Conservation (phyloP, 1,140 invertebrate species). For the Batillaria attramentaria region DNA sequence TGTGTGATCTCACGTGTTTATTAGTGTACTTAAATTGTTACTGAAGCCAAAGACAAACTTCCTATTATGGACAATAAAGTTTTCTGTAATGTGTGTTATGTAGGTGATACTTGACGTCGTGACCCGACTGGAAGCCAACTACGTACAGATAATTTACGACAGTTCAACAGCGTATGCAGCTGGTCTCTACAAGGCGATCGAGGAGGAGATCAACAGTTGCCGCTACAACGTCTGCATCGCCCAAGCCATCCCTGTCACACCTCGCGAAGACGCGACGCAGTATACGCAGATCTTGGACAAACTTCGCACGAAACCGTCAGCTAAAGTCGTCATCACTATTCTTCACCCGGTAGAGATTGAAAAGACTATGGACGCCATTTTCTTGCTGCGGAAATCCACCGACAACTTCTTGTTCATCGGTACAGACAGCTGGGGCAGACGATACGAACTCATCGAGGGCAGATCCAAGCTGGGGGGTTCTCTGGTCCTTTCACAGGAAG, state of each 20-base stretch:
- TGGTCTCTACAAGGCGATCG: constrained; percentile 27
- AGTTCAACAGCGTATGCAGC: constrained; percentile 31
- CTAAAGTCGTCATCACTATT: constrained; percentile 35
- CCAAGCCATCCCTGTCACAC: constrained; percentile 36
- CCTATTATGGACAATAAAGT: not conserved
- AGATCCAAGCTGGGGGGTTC: constrained; percentile 21
- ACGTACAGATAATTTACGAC: constrained; percentile 49
- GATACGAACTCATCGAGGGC: not conserved
- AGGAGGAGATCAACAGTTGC: not conserved
- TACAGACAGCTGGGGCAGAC: constrained; percentile 22
- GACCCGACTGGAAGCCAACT: constrained; percentile 31
- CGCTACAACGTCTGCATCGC: constrained; percentile 45
- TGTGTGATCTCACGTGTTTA: too few species aligned
- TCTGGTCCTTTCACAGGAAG: constrained; percentile 20
- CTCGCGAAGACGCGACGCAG: constrained; percentile 5
- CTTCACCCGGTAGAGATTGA: constrained; percentile 16
- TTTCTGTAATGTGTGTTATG: not conserved
- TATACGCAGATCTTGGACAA: constrained; percentile 22
- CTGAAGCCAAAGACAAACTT: too few species aligned
- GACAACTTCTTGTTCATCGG: constrained; percentile 26
- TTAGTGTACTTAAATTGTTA: too few species aligned
- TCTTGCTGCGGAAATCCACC: not conserved
- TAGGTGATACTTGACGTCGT: constrained; percentile 70
- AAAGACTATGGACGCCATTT: constrained; percentile 16
- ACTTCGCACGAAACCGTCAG: constrained; percentile 4